Evolutionary conservation across 2,113 vertebrate genomes (phyloP).

Genomic region (Cettia cetti): DNA sequence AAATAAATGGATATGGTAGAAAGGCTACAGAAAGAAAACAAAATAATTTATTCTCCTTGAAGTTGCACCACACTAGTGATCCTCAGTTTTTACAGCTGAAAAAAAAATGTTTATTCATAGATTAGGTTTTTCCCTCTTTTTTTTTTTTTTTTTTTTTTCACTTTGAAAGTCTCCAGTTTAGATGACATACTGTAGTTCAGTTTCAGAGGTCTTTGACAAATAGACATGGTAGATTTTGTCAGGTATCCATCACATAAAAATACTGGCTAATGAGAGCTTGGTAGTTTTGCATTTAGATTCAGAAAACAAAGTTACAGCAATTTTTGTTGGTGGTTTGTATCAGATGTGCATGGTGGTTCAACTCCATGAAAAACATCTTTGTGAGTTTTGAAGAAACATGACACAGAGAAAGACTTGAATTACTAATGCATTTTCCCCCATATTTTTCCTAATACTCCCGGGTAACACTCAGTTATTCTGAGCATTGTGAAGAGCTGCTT

Average conservation of each 20-base stretch:
- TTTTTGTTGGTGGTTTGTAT: constrained; percentile 4
- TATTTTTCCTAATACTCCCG: background rate
- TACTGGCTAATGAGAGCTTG: background rate
- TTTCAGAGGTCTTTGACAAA: constrained; percentile 58
- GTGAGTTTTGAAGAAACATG: background rate
- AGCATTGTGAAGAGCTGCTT: background rate
- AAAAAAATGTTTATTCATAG: constrained; percentile 57
- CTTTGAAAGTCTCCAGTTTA: constrained; percentile 45
- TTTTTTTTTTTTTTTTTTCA: constrained; percentile 3
- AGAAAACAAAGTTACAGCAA: background rate
- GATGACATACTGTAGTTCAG: background rate
- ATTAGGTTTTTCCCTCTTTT: constrained; percentile 36
- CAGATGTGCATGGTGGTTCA: background rate
- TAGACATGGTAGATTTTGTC: constrained; percentile 48
- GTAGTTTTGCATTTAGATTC: background rate
- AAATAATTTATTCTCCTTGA: constrained; percentile 57
- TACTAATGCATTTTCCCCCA: background rate
- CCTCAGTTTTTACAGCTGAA: constrained; percentile 54
- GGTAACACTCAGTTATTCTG: background rate
- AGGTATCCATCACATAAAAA: constrained; percentile 40
- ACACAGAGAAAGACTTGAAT: background rate
- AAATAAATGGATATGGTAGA: constrained; percentile 67
- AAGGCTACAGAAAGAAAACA: constrained; percentile 52
- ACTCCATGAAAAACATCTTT: background rate
- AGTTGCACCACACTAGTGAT: constrained; percentile 30